Evolutionary conservation across 1,140 invertebrate genomes (phyloP), one percentile per base, ranked within the genome.

Genomic region (Listronotus bonariensis): DNA sequence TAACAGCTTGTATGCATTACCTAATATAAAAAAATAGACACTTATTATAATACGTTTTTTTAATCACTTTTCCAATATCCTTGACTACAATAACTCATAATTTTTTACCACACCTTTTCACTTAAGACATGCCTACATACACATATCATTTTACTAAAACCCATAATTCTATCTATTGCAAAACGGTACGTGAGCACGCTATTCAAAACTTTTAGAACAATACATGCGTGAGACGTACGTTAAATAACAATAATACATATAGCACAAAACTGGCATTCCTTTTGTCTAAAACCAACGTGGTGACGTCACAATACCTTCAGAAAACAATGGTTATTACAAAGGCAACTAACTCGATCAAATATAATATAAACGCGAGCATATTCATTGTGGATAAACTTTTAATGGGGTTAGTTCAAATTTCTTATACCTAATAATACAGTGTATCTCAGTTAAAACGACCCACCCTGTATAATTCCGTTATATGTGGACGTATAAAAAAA

Each of bases 251-350:
- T 54, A 54, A 54, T 54, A 38, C n/a, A n/a, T 31, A 54, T 38
- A 54, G 10, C n/a, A 18, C 12, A 38, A 14, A 40, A 15, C 26
- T 57, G 54, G 14, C 54, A 57, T 43, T 57, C 54, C 17, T 38
- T 57, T 45, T 57, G 41, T 36, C 34, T 36, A 36, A 36, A 36
- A 36, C 34, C 34, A 12, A 43, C 15, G 8, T n/a, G 40, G 11
- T 57, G 54, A 57, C 42, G 54, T 57, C 54, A 57, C 42, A 57
- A 57, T 57, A 45, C 42, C 54, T 57, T 57, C 54, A 38, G 40
- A 57, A 26, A 57, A 57, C 41, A 57, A 57, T 57, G 54, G 41
- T n/a, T 45, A 31, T 57, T 32, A 34, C 42, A 15, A 54, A 55
- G 12, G 54, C 17, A 40, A 26, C 17, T 18, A 15, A 34, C 38